Base-by-base conservation (phyloP, 37 sponge, comb jelly and placozoan species). In the Beroe ovata region DNA sequence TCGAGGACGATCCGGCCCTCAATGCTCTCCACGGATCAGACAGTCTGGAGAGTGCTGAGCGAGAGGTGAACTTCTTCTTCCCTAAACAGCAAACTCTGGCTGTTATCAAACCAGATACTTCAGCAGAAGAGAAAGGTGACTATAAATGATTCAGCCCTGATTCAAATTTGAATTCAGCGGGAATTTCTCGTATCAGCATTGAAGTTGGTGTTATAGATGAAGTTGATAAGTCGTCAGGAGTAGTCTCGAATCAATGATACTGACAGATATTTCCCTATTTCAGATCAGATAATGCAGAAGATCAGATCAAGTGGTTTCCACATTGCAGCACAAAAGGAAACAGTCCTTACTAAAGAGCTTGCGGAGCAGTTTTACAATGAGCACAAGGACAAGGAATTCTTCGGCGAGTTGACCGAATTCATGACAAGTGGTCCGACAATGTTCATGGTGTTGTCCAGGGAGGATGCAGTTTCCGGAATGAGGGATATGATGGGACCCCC, bases 391-490 rank as follows among this genome's bases (percentile, higher is more conserved):
- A 95, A 94, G 72, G 95, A 95, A 20, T 99, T 92, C 93, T 99
- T 91, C 89, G 91, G 91, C 38, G 92, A 92, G 59, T 92, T 99
- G 33, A 93, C 92, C 19, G 89, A 91, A 26, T 90, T 93, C 91
- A 96, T 99, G 99, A 92, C 91, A 90, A 94, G 90, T 93, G 97
- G 97, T 28, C 93, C 96, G 22, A 94, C 95, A 26, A 59, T 95
- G 90, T 92, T 97, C 90, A 93, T 97, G 96, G 96, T 97, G 54
- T 88, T 97, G 60, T 92, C 93, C 8, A 89, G 92, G 34, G 90
- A 91, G 32, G 99, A 97, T 71, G 99, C 97, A 29, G 91, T 97
- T 0, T 20, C 36, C 16, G 96, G 95, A 8, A 95, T 94, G 94
- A 93, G 97, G 69, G 92, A 91, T 29, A 42, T 97, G 25, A 92